These are phyloP conservation scores for Squalus acanthias DNA, from an alignment of 2,797 vertebrate species.

Conservation along the genomic window DNA sequence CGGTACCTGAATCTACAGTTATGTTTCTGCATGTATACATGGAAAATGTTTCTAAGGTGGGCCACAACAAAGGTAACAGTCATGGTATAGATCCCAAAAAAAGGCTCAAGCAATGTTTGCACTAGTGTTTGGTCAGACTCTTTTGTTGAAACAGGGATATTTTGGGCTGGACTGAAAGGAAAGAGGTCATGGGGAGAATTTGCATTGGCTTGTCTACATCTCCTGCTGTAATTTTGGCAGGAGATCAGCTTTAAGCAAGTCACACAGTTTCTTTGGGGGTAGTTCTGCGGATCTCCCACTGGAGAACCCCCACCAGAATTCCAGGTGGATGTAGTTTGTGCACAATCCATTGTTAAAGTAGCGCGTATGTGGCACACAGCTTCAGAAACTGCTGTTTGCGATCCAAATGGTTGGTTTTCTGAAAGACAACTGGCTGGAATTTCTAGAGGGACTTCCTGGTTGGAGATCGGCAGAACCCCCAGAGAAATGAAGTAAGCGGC, in stretches of 20 bases:
- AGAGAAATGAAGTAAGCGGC: neutral
- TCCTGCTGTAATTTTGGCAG: neutral
- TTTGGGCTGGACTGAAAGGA: neutral
- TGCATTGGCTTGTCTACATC: neutral
- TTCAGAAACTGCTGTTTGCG: neutral
- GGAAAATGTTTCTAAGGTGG: neutral
- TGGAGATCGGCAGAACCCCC: neutral
- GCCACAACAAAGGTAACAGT: neutral
- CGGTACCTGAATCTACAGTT: no score
- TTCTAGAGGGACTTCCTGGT: neutral
- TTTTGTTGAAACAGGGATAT: neutral
- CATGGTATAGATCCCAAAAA: neutral
- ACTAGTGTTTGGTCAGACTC: neutral
- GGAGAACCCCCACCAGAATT: neutral
- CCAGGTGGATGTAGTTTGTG: neutral
- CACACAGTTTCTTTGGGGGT: neutral
- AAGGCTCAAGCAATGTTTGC: neutral
- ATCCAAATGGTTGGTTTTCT: neutral
- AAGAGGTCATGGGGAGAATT: neutral
- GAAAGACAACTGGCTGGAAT: neutral
- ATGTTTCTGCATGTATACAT: neutral
- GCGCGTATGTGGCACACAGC: neutral
- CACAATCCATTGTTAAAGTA: neutral
- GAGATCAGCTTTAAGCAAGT: neutral
- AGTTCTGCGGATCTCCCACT: neutral